Base-by-base conservation (phyloP, 2,797 vertebrate genomes). In the Danio albolineatus region DNA sequence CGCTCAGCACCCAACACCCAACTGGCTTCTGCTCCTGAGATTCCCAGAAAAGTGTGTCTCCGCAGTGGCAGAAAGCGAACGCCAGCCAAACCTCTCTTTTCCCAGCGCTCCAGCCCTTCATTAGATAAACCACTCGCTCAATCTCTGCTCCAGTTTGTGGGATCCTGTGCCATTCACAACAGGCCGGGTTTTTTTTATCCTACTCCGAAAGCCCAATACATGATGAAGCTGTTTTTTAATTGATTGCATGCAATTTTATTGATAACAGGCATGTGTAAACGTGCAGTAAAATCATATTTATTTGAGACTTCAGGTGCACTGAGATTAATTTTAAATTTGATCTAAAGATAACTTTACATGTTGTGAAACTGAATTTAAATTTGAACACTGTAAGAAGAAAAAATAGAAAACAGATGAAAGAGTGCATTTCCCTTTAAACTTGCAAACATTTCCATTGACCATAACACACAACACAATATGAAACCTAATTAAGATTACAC, bases 41-140 rank as follows among this genome's bases (percentile, higher is more conserved):
- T 84, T 83, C 84, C 83, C 79, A 81, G 82, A 83, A 82, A 73
- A 74, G 73, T 78, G 69, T 64, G 67, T 73, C 46, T 76, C 73
- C 43, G 41, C 72, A 76, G 80, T 81, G 78, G 79, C 65, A 84
- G 73, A 76, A 64, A 12, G 8, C 13, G 43, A 76, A 46, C 70
- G 72, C 9, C 48, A 74, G 71, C 76, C 80, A 87, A 81, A 76
- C 80, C 81, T 66, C 70, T 83, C 76, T 85, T 86, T 83, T 83
- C 79, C 73, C 79, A 83, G 65, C 76, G 67, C 64, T 79, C 53
- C 7, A 67, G 44, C 36, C 21, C 70, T 60, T 73, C 78, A 78
- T 85, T 81, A 77, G 39, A 73, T 51, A 72, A 73, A 74, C 72
- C 72, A 28, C 77, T 67, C 72, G 64, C 65, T 76, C 16, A 65